Base-by-base conservation (phyloP, 2,113 vertebrate species). In the Thamnophis sirtalis region DNA sequence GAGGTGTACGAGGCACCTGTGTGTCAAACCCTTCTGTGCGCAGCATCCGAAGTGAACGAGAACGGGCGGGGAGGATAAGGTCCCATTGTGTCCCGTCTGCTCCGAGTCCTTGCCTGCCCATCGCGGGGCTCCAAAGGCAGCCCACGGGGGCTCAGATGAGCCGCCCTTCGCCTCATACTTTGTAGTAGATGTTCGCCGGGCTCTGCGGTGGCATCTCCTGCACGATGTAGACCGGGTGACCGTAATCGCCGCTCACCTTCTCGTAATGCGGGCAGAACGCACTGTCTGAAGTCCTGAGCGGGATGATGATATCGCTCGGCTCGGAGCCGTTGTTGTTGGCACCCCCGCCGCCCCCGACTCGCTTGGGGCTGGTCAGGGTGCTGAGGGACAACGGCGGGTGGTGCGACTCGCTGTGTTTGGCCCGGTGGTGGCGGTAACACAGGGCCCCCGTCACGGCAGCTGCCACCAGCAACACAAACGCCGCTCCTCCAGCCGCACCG, bases 221-320 rank as follows among this genome's bases (percentile, higher is more conserved):
- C 58, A 99, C 98, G 4, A 99, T 99, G 97, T 99, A 99, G 95
- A 99, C 98, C 5, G 98, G 98, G 96, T 99, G 98, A 10, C 98
- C 98, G 85, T 99, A 99, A 97, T 99, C 98, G 38, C 98, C 98
- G 96, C 98, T 99, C 96, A 99, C 98, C 97, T 99, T 99, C 98
- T 99, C 98, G 92, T 99, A 99, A 96, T 99, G 98, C n/a, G 98
- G 98, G 97, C 98, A 99, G 97, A 98, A 99, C 53, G 98, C 98
- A 10, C 98, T 98, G 93, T 99, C 98, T 49, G 98, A 97, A 92
- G 98, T 98, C 97, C 98, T 96, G 94, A 99, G 97, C 10, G 98
- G 98, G 97, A 99, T 98, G 96, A 98, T 98, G 98, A 99, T 98
- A 97, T 99, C 98, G 87, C 98, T 98, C 94, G 98, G 98, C 95